Evolutionary conservation across 1,140 invertebrate genomes (phyloP), one percentile per base, ranked within the genome.

Genomic region (Pinna nobilis): DNA sequence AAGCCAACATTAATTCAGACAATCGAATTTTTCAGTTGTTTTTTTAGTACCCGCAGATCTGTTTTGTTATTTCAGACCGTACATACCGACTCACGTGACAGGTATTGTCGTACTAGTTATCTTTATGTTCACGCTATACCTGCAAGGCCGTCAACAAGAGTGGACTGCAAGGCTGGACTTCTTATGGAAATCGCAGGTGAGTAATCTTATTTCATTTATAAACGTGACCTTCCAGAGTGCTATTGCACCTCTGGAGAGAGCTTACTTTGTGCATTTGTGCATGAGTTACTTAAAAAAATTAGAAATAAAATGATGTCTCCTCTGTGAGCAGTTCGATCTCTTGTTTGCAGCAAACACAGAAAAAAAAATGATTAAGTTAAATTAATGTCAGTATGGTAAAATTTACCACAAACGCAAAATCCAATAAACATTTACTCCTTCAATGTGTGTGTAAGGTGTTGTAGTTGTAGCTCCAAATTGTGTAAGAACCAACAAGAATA

Each of bases 171-270:
- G 97, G 41, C 90, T 99, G 47, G 96, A 98, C 88, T 98, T 98
- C 87, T 90, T 98, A 6, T 98, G 97, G 97, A 98, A 98, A 87
- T 93, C 95, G 81, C 96, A 97, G 90, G 91, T 91, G 80, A 75
- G 33, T 72, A n/a, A 9, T 39, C 28, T 18, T 6, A 25, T 33
- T n/a, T 30, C n/a, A n/a, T n/a, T n/a, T n/a, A n/a, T n/a, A n/a
- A n/a, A n/a, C n/a, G n/a, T n/a, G n/a, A n/a, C n/a, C n/a, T n/a
- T n/a, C n/a, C n/a, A n/a, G n/a, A n/a, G n/a, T n/a, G n/a, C n/a
- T n/a, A n/a, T n/a, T n/a, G n/a, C n/a, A n/a, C n/a, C n/a, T n/a
- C n/a, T n/a, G n/a, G n/a, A n/a, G n/a, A 44, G 39, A 44, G n/a
- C n/a, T 44, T 44, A 11, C 9, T n/a, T 44, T 44, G n/a, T 44